phyloP scores from a whole-genome alignment of 92 coral and sea anemone genomes.

The Heteractis magnifica region DNA sequence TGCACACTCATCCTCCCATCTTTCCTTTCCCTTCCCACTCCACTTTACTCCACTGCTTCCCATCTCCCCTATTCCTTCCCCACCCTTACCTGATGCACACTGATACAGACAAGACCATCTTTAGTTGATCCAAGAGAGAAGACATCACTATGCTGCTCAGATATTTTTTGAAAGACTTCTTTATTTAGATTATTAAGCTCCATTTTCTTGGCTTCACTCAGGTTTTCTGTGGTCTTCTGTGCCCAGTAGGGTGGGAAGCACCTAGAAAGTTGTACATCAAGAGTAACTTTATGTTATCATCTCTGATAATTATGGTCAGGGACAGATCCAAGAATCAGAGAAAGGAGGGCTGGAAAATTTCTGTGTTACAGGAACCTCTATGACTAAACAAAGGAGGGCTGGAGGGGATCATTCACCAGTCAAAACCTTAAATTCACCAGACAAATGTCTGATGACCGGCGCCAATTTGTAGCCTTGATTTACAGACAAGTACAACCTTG shows the following conservation, averaged over 20 bases:
- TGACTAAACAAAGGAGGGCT: too few species aligned
- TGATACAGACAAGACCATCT: conserved; percentile 79
- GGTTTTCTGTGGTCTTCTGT: conserved; percentile 62
- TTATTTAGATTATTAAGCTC: conserved; percentile 81
- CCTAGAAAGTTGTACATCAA: conserved; percentile 26
- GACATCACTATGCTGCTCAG: conserved; percentile 51
- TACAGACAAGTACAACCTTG: too few species aligned
- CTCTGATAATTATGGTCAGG: too few species aligned
- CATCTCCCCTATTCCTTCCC: not conserved
- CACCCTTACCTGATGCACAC: conserved; percentile 71
- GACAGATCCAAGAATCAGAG: too few species aligned
- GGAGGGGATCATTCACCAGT: too few species aligned
- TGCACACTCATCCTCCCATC: not conserved
- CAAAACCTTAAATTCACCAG: too few species aligned
- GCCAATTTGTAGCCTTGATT: too few species aligned
- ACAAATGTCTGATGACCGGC: too few species aligned
- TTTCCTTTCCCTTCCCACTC: not conserved
- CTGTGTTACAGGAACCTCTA: too few species aligned
- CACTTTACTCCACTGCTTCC: too few species aligned
- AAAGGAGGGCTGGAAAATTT: too few species aligned
- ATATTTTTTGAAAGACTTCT: conserved; percentile 60
- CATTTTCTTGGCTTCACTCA: conserved; percentile 84
- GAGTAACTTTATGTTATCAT: too few species aligned
- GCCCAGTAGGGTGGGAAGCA: conserved; percentile 96
- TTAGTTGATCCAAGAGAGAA: conserved; percentile 78